A percentile compares a stretch with the other conserved stretches of the same genome.
Conservation (phyloP, 2,113 vertebrate species). For the Bubalus kerabau region DNA sequence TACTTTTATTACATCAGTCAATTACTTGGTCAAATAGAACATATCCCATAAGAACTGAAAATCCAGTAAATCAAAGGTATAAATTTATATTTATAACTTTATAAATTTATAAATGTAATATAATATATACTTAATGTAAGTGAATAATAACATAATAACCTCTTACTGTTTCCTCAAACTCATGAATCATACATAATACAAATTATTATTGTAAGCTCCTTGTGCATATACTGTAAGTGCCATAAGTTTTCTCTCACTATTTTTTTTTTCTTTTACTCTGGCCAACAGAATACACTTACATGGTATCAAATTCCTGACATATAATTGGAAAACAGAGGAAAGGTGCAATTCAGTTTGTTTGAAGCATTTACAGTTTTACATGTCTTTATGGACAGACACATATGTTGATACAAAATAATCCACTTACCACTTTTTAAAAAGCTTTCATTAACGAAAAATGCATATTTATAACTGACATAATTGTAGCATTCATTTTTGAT, state of each 20-base stretch:
- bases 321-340: constrained; percentile 9
- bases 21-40: constrained; percentile 11
- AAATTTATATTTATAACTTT: neutral
- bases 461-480: neutral
- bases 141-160: constrained; percentile 10
- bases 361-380: constrained; percentile 30
- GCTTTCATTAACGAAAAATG: constrained; percentile 11
- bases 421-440: constrained; percentile 31
- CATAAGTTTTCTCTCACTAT: neutral
- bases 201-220: constrained; percentile 39
- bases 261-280: neutral
- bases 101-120: neutral
- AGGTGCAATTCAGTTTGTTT: constrained; percentile 2
- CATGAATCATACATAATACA: constrained; percentile 16
- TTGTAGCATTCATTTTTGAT: neutral
- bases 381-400: neutral
- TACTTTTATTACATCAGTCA: neutral
- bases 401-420: constrained; percentile 1
- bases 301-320: constrained; percentile 25
- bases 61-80: neutral
- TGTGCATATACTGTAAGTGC: constrained; percentile 18
- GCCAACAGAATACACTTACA: constrained; percentile 30
- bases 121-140: neutral
- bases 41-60: neutral
- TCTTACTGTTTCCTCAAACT: constrained; percentile 42